phyloP scores from a whole-genome alignment of 2,888 invertebrate species.

The Macaria liturata region DNA sequence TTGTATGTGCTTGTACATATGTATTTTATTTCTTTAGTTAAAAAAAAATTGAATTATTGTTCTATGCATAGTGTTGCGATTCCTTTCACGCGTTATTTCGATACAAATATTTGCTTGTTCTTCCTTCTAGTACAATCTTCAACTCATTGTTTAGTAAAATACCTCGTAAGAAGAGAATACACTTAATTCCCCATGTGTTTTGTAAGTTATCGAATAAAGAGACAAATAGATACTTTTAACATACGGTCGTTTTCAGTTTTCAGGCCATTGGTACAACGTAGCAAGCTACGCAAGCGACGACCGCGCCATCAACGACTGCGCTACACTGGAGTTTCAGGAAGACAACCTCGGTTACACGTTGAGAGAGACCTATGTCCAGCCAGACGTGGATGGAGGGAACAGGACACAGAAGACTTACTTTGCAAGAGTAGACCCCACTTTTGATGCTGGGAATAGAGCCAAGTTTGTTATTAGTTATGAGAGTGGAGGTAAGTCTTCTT shows the following conservation, averaged over 20 bases:
- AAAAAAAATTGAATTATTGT: too few species aligned
- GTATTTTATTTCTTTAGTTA: too few species aligned
- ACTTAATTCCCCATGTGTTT: too few species aligned
- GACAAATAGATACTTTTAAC: too few species aligned
- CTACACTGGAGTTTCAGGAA: constrained; percentile 69
- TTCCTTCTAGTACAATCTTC: too few species aligned
- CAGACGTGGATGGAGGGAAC: constrained; percentile 51
- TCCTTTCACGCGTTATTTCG: too few species aligned
- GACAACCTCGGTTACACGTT: constrained; percentile 72
- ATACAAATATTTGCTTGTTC: too few species aligned
- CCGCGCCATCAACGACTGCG: constrained; percentile 65
- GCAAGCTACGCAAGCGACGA: constrained; percentile 72
- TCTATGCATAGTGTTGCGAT: too few species aligned
- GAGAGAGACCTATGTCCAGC: constrained; percentile 65
- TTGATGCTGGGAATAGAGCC: constrained; percentile 69
- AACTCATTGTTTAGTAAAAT: too few species aligned
- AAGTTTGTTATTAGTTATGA: constrained; percentile 73
- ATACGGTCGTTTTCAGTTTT: constrained; percentile 54
- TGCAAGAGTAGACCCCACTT: constrained; percentile 74
- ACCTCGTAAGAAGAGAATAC: too few species aligned
- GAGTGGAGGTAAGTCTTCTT: constrained; percentile 54
- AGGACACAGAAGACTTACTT: constrained; percentile 71
- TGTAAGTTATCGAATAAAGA: too few species aligned
- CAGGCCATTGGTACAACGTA: constrained; percentile 74
- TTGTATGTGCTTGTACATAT: too few species aligned